phyloP scores from a whole-genome alignment of 2,888 invertebrate species.

The Melolontha melolontha region DNA sequence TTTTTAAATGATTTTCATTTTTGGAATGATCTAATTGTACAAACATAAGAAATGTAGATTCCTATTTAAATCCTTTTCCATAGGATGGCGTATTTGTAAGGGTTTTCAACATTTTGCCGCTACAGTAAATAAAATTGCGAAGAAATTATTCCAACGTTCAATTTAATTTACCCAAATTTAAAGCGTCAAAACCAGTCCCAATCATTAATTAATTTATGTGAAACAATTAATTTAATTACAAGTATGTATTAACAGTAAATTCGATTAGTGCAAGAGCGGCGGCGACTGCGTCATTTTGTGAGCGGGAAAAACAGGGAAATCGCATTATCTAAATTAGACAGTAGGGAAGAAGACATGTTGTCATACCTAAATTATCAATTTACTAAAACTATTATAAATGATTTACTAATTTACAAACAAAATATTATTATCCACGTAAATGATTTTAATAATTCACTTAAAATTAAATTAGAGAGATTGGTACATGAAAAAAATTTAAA shows the following conservation, averaged over 20 bases:
- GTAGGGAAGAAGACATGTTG: neutral
- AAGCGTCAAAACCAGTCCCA: slow-evolving; percentile 25
- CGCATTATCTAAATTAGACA: slow-evolving; percentile 28
- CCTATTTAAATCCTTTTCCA: too few relatives aligned
- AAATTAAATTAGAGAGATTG: too few relatives aligned
- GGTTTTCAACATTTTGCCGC: neutral
- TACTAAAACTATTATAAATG: neutral
- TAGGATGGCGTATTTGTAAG: too few relatives aligned
- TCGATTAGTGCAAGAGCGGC: slow-evolving; percentile 25
- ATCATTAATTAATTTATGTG: slow-evolving; percentile 36
- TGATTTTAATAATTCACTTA: too few relatives aligned
- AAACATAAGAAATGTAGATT: too few relatives aligned
- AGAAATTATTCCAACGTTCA: neutral
- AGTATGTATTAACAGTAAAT: slow-evolving; percentile 17
- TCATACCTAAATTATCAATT: neutral
- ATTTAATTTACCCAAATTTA: neutral
- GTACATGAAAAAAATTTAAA: too few relatives aligned
- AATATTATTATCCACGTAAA: too few relatives aligned
- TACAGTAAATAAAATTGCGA: slow-evolving; percentile 1
- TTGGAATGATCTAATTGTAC: too few relatives aligned
- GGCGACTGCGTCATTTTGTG: slow-evolving; percentile 3
- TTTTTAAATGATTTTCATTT: too few relatives aligned
- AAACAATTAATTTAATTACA: slow-evolving; percentile 39
- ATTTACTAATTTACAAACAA: too few relatives aligned
- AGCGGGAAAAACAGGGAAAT: slow-evolving; percentile 23